These are phyloP conservation scores for Selene dorsalis DNA, from an alignment of 2,797 vertebrate species.

Conservation along the genomic window DNA sequence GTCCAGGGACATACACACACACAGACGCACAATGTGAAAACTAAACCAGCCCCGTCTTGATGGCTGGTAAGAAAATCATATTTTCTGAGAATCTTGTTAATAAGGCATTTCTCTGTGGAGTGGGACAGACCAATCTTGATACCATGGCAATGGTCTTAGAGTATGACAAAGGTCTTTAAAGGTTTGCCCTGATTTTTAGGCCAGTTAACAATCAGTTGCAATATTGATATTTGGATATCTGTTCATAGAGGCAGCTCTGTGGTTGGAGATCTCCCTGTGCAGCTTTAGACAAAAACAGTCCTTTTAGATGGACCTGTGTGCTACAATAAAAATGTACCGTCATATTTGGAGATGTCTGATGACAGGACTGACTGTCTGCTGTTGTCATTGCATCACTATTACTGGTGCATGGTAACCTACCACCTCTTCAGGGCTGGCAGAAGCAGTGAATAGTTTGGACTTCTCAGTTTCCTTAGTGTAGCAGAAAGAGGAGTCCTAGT, in stretches of 20 bases:
- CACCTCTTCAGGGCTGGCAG: slow-evolving; percentile 33
- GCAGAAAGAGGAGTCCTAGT: slow-evolving; percentile 74
- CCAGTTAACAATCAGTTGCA: not conserved
- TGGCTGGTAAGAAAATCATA: not conserved
- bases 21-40: too few relatives aligned
- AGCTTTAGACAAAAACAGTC: slow-evolving; percentile 8
- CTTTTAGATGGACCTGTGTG: slow-evolving; percentile 8
- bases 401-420: not conserved
- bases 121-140: slow-evolving; percentile 8
- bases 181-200: slow-evolving; percentile 2
- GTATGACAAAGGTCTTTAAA: not conserved
- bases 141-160: slow-evolving; percentile 14
- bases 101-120: slow-evolving; percentile 13
- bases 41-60: too few relatives aligned
- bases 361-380: slow-evolving; percentile 10
- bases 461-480: slow-evolving; percentile 74
- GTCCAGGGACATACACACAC: too few relatives aligned
- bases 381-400: slow-evolving; percentile 8
- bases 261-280: slow-evolving; percentile 2
- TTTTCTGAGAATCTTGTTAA: not conserved
- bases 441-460: slow-evolving; percentile 33
- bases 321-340: slow-evolving; percentile 5
- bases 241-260: not conserved
- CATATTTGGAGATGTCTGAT: slow-evolving; percentile 9
- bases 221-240: not conserved